Base-by-base conservation (phyloP, 1,140 invertebrate genomes). In the Saccostrea cuccullata region DNA sequence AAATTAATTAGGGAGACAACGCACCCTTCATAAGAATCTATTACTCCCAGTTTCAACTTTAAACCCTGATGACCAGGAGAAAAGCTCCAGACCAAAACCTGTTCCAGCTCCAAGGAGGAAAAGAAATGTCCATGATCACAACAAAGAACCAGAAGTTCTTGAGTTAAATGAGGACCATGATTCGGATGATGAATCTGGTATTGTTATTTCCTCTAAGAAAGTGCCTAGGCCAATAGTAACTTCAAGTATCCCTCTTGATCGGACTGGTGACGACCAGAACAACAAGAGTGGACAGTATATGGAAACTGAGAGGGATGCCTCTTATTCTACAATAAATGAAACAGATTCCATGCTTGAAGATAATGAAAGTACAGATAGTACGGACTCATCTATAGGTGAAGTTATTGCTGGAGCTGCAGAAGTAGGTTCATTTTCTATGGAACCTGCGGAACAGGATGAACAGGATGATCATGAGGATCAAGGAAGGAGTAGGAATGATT, bases 21-120 rank as follows among this genome's bases (percentile, higher is more conserved):
- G 67, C 47, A 88, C 58, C 4, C 60, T 91, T 8, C 90, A 91
- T 55, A 84, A 86, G 64, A 90, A 91, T 86, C 36, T 87, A 17
- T 60, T 90, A 20, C 60, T 91, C 11, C 90, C 89, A 6, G 67
- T 84, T 23, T 84, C 56, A 13, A 84, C 15, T 12, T 58, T 84
- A 47, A 84, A 56, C 55, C 17, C 47, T 58, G 55, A 55, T 20
- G 55, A 84, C n/a, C 13, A 56, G 5, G 55, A 56, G 82, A 17
- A 36, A 9, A 83, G 8, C 17, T 11, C 4, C 11, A 8, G 56
- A 23, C 47, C 55, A 13, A 55, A 58, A 84, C 83, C 83, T 56
- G 55, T 84, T 55, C 83, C 55, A 55, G 55, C 47, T 56, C 83
- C 11, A 84, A 55, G 83, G 12, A 55, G 83, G 23, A 55, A 55